A percentile compares a stretch with the other conserved stretches of the same genome.
phyloP scores from a whole-genome alignment of 2,797 vertebrate species.

The Hephaestus fuliginosus region DNA sequence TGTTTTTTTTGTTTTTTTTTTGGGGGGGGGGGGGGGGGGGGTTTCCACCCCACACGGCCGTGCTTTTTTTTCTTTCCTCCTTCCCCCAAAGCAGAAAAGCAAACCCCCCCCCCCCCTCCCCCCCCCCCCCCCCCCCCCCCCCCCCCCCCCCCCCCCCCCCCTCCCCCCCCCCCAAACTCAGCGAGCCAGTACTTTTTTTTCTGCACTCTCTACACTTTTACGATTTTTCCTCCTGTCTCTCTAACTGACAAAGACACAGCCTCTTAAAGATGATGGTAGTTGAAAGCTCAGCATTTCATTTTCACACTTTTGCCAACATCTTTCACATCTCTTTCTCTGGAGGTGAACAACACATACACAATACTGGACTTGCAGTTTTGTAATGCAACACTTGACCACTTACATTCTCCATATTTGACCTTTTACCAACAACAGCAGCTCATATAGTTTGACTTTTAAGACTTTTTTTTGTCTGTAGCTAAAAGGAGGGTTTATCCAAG shows the following conservation, averaged over 20 bases:
- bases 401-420: conserved; percentile 24
- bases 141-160: too few relatives aligned
- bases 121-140: too few relatives aligned
- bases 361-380: not conserved
- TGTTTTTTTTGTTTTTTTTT: conserved; percentile 3
- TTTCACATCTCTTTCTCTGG: conserved; percentile 20
- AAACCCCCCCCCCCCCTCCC: too few relatives aligned
- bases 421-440: not conserved
- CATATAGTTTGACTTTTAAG: not conserved
- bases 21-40: too few relatives aligned
- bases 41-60: too few relatives aligned
- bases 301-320: conserved; percentile 21
- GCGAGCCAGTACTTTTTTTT: conserved; percentile 20
- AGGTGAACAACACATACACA: conserved; percentile 1
- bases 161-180: conserved; percentile 31
- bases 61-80: too few relatives aligned
- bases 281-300: conserved; percentile 51
- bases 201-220: conserved; percentile 19
- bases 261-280: conserved; percentile 28
- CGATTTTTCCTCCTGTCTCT: conserved; percentile 6
- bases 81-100: too few relatives aligned
- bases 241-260: conserved; percentile 31
- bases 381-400: not conserved
- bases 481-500: not conserved
- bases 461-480: not conserved